These are phyloP conservation scores for Nephila pilipes DNA, from an alignment of 1,140 invertebrate species.

Conservation along the genomic window DNA sequence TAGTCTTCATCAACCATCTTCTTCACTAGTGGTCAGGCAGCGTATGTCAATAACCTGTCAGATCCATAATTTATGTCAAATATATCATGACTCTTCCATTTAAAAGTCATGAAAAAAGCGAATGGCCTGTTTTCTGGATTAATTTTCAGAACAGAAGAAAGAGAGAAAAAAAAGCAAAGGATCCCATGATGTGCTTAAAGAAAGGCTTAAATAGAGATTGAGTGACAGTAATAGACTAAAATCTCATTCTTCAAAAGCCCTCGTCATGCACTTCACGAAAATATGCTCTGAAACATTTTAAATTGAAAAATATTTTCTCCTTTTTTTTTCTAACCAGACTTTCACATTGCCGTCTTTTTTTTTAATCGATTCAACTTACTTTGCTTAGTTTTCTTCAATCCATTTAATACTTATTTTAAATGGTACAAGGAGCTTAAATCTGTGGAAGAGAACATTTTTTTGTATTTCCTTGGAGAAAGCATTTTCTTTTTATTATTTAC, in stretches of 20 bases:
- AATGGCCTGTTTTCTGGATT: not conserved
- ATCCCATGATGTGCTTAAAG: not conserved
- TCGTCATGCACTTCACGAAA: not conserved
- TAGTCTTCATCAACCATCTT: not conserved
- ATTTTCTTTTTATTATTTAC: not conserved
- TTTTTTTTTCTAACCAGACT: not conserved
- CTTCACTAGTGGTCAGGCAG: not conserved
- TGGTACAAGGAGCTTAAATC: not conserved
- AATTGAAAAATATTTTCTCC: not conserved
- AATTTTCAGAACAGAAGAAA: not conserved
- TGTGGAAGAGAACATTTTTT: not conserved
- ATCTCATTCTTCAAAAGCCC: not conserved
- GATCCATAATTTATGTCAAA: not conserved
- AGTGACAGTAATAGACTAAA: constrained; percentile 25
- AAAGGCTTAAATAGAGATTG: not conserved
- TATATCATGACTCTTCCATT: not conserved
- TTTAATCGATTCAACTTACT: constrained; percentile 1
- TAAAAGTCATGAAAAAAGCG: not conserved
- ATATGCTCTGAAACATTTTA: not conserved
- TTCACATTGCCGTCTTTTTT: not conserved
- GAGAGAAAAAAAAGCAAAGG: not conserved
- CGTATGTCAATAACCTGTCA: not conserved
- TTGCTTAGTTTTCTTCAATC: not conserved
- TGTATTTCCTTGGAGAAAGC: not conserved
- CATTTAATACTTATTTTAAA: constrained; percentile 12